Evolutionary conservation across 2,888 invertebrate species (phyloP).

Genomic region (Lacanobia oleracea): DNA sequence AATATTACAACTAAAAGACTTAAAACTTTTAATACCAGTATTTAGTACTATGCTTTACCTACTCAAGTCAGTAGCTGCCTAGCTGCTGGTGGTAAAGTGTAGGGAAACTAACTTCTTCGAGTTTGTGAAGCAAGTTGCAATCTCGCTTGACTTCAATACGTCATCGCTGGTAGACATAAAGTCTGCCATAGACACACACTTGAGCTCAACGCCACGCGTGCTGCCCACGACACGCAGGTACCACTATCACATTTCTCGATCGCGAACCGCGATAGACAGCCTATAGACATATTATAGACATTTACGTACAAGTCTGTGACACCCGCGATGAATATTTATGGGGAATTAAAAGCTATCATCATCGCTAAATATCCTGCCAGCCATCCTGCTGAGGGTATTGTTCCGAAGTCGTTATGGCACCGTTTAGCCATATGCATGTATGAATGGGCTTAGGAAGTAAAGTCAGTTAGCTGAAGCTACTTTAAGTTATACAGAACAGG

Average conservation of each 20-base stretch:
- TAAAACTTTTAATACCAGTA: no score
- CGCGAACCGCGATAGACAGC: constrained; percentile 30
- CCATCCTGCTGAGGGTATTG: constrained; percentile 27
- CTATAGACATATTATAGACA: no score
- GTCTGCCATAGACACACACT: background rate
- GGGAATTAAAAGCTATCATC: constrained; percentile 19
- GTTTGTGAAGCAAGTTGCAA: background rate
- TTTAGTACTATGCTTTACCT: background rate
- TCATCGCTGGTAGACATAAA: background rate
- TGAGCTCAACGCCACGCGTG: constrained; percentile 4
- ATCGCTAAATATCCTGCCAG: constrained; percentile 42
- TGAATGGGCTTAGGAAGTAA: constrained; percentile 30
- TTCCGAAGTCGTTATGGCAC: constrained; percentile 23
- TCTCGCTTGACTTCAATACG: background rate
- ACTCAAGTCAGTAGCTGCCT: background rate
- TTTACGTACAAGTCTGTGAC: constrained; percentile 13
- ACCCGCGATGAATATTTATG: constrained; percentile 44
- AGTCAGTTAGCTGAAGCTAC: background rate
- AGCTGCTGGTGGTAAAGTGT: no score
- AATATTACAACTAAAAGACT: no score
- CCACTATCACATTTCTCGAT: constrained; percentile 2
- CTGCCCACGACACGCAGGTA: constrained; percentile 1
- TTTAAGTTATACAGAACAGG: constrained; percentile 8
- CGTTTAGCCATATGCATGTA: constrained; percentile 14
- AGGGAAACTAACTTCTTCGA: background rate